Evolutionary conservation across 2,888 invertebrate genomes (phyloP).

Genomic region (Euplexia lucipara): DNA sequence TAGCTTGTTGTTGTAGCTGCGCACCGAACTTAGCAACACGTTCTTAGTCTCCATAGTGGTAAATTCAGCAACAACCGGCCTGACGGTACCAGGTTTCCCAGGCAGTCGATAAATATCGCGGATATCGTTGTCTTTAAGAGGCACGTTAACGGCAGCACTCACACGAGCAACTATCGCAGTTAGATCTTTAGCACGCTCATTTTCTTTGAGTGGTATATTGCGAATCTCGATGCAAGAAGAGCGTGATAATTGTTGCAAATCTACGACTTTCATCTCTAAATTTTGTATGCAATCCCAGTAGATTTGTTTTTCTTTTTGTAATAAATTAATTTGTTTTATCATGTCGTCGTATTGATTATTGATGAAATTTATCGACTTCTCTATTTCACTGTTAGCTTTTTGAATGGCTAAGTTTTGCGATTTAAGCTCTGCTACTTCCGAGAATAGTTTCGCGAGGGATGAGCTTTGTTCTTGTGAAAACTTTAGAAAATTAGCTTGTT

Average conservation of each 20-base stretch:
- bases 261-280: background rate
- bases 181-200: background rate
- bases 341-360: background rate
- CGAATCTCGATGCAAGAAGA: background rate
- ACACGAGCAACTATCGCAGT: background rate
- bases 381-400: background rate
- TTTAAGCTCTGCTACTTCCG: slow-evolving; percentile 2
- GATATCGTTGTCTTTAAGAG: background rate
- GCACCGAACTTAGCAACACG: background rate
- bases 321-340: background rate
- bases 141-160: background rate
- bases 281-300: background rate
- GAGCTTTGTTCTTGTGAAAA: slow-evolving; percentile 2
- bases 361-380: background rate
- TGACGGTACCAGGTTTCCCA: background rate
- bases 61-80: background rate
- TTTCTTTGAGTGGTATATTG: background rate
- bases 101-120: background rate
- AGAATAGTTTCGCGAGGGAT: background rate
- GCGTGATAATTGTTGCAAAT: background rate
- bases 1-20: background rate
- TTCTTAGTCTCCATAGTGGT: background rate
- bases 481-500: slow-evolving; percentile 1
- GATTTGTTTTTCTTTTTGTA: background rate
- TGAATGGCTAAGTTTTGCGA: background rate